Conservation (phyloP, 2,888 invertebrate species). For the Aethes cnicana region DNA sequence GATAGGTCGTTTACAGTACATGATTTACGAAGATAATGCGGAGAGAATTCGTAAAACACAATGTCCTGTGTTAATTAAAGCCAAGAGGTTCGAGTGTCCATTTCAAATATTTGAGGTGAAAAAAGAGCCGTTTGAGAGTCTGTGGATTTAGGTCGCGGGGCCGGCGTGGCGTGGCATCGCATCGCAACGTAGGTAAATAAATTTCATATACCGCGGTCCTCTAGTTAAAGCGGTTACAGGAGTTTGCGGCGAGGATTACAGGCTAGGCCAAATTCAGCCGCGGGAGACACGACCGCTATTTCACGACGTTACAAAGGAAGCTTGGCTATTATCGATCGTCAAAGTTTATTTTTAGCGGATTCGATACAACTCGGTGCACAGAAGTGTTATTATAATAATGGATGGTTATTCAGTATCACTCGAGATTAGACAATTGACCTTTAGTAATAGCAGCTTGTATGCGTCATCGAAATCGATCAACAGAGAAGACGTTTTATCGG, state of each 20-base stretch:
- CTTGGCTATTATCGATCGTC: constrained; percentile 2
- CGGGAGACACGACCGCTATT: constrained; percentile 13
- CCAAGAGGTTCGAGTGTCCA: constrained; percentile 36
- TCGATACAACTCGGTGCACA: constrained; percentile 42
- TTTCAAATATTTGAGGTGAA: constrained; percentile 25
- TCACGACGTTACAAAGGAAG: constrained; percentile 16
- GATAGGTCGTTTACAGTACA: no score
- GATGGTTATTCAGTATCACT: neutral
- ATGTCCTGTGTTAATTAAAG: constrained; percentile 46
- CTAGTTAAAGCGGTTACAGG: constrained; percentile 53
- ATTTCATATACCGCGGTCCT: constrained; percentile 52
- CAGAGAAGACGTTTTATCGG: constrained; percentile 44
- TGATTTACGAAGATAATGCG: no score
- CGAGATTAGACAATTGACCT: constrained; percentile 14
- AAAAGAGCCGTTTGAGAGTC: constrained; percentile 25
- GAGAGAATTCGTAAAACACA: constrained; percentile 36
- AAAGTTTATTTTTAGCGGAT: constrained; percentile 37
- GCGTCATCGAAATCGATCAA: constrained; percentile 59
- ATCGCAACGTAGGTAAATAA: constrained; percentile 62
- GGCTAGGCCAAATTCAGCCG: constrained; percentile 27
- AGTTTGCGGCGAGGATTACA: constrained; percentile 31
- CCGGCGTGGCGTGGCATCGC: constrained; percentile 50
- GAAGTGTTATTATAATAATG: neutral
- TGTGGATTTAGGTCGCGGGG: constrained; percentile 59
- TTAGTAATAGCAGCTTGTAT: constrained; percentile 39